Evolutionary conservation across 2,888 invertebrate species (phyloP).

Genomic region (Atherix ibis): DNA sequence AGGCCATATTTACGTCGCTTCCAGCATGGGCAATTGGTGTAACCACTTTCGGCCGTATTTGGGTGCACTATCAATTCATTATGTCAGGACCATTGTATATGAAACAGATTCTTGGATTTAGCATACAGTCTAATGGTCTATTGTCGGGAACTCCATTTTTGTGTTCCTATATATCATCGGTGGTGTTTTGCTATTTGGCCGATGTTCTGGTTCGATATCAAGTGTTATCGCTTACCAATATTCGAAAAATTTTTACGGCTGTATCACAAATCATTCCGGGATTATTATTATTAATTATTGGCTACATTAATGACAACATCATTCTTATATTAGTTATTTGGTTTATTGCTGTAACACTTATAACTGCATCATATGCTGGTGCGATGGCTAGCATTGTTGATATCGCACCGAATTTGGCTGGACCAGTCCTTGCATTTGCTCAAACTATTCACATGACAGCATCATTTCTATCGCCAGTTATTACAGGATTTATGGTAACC

Average conservation of each 20-base stretch:
- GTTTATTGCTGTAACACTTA: slow-evolving; percentile 52
- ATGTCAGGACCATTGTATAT: slow-evolving; percentile 54
- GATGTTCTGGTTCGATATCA: slow-evolving; percentile 43
- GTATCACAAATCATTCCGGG: slow-evolving; percentile 54
- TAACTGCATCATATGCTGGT: slow-evolving; percentile 56
- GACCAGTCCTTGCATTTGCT: slow-evolving; percentile 53
- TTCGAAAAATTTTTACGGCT: slow-evolving; percentile 51
- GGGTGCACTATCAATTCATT: slow-evolving; percentile 59
- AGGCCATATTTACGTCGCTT: slow-evolving; percentile 42
- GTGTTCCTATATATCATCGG: slow-evolving; percentile 52
- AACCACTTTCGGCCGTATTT: slow-evolving; percentile 58
- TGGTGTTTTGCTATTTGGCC: slow-evolving; percentile 51
- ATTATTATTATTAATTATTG: slow-evolving; percentile 42
- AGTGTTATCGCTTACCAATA: slow-evolving; percentile 43
- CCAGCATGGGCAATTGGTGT: slow-evolving; percentile 56
- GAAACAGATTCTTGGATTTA: slow-evolving; percentile 50
- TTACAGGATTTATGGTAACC: slow-evolving; percentile 43
- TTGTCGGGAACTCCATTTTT: slow-evolving; percentile 52
- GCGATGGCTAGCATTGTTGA: slow-evolving; percentile 65
- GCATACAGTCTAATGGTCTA: slow-evolving; percentile 52
- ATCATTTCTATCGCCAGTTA: slow-evolving; percentile 50
- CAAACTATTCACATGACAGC: slow-evolving; percentile 66
- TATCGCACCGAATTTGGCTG: slow-evolving; percentile 63
- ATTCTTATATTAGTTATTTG: slow-evolving; percentile 42
- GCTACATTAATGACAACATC: slow-evolving; percentile 46